Evolutionary conservation across 1,140 invertebrate genomes (phyloP).

Genomic region (Drosophila mauritiana): DNA sequence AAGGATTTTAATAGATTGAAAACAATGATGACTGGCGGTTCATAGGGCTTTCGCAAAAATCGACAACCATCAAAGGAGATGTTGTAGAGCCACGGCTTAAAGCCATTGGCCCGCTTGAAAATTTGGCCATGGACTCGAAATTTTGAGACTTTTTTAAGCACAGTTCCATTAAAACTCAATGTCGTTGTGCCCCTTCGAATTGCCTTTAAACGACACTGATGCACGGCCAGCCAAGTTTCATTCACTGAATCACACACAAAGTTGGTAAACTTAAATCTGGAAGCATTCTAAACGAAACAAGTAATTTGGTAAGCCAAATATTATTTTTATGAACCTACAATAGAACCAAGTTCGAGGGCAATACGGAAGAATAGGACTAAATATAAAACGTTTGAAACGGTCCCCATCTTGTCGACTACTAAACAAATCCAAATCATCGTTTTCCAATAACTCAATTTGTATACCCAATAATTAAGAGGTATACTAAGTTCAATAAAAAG

Average conservation of each 20-base stretch:
- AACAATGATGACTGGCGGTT: constrained; percentile 7
- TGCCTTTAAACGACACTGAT: not conserved
- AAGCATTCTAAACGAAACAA: not conserved
- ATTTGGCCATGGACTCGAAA: not conserved
- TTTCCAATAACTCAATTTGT: too few species aligned
- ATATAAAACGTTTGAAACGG: not conserved
- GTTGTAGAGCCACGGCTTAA: not conserved
- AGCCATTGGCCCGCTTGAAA: not conserved
- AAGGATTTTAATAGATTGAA: constrained; percentile 12
- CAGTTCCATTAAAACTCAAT: not conserved
- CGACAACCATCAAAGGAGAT: not conserved
- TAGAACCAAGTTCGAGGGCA: not conserved
- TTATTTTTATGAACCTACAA: constrained; percentile 1
- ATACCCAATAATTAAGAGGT: too few species aligned
- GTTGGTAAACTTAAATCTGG: constrained; percentile 7
- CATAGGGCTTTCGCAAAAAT: not conserved
- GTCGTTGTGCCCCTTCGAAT: not conserved
- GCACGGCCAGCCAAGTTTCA: not conserved
- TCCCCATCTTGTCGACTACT: not conserved
- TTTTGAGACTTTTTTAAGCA: not conserved
- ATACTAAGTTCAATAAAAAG: too few species aligned
- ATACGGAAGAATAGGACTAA: not conserved
- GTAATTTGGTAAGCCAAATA: too few species aligned
- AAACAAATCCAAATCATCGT: not conserved
- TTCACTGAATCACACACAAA: not conserved